These are phyloP conservation scores for Nylanderia fulva DNA, from an alignment of 1,140 invertebrate species.

Conservation along the genomic window DNA sequence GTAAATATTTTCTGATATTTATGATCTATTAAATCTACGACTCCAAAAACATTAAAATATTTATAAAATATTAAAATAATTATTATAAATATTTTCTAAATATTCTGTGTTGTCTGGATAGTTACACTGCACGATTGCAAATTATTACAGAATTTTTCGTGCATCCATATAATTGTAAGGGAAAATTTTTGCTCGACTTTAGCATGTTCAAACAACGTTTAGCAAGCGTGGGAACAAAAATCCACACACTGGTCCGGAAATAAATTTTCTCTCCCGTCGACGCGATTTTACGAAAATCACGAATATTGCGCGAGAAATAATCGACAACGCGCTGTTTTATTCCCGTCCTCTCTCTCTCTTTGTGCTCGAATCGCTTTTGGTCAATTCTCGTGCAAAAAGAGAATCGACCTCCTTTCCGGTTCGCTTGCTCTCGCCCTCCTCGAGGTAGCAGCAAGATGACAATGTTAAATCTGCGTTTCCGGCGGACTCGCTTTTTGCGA, in stretches of 20 bases:
- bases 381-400: neutral
- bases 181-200: no score
- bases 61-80: no score
- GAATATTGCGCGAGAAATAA: neutral
- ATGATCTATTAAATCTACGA: no score
- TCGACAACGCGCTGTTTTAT: neutral
- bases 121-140: no score
- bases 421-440: neutral
- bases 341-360: neutral
- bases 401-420: neutral
- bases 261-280: neutral
- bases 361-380: neutral
- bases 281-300: neutral
- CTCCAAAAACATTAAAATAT: no score
- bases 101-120: no score
- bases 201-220: neutral
- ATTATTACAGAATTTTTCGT: no score
- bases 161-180: no score
- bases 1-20: no score
- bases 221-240: neutral
- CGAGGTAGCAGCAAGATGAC: constrained; percentile 1
- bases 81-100: no score
- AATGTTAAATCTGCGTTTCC: constrained; percentile 25
- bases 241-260: neutral
- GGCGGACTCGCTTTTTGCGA: neutral